These are phyloP conservation scores for Echeneis naucrates DNA, from an alignment of 2,797 vertebrate genomes.

Conservation along the genomic window DNA sequence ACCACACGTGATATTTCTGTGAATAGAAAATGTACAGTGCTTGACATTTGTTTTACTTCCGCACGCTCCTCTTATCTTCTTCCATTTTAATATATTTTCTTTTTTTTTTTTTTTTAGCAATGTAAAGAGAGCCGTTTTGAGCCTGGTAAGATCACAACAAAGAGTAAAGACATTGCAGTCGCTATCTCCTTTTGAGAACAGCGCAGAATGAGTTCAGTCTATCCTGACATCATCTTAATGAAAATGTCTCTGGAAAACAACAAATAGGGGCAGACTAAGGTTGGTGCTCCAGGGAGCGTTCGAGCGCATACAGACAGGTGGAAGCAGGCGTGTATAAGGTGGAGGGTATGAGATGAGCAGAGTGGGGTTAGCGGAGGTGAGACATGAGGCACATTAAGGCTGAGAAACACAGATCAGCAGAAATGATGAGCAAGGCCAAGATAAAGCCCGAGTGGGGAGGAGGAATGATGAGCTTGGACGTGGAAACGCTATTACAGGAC, in stretches of 20 bases:
- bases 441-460: slow-evolving; percentile 42
- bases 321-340: slow-evolving; percentile 24
- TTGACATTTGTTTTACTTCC: neutral
- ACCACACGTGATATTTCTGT: neutral
- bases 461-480: slow-evolving; percentile 51
- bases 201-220: slow-evolving; percentile 65
- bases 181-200: slow-evolving; percentile 66
- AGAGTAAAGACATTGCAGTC: slow-evolving; percentile 26
- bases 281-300: slow-evolving; percentile 26
- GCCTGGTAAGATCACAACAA: slow-evolving; percentile 18
- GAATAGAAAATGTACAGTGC: slow-evolving; percentile 8
- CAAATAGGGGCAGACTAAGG: slow-evolving; percentile 61
- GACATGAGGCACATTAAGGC: slow-evolving; percentile 46
- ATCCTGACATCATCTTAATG: slow-evolving; percentile 85
- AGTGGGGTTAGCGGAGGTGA: slow-evolving; percentile 43
- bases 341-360: slow-evolving; percentile 10
- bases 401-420: slow-evolving; percentile 53
- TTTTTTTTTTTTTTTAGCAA: slow-evolving; percentile 9
- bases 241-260: slow-evolving; percentile 74
- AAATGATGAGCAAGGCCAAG: slow-evolving; percentile 52
- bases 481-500: slow-evolving; percentile 63
- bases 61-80: slow-evolving; percentile 26
- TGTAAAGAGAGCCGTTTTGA: slow-evolving; percentile 31
- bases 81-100: slow-evolving; percentile 1
- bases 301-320: slow-evolving; percentile 24